A percentile compares a stretch with the other conserved stretches of the same genome.
Evolutionary conservation across 2,888 invertebrate genomes (phyloP).

Genomic region (Glyphotaelius pellucidus): DNA sequence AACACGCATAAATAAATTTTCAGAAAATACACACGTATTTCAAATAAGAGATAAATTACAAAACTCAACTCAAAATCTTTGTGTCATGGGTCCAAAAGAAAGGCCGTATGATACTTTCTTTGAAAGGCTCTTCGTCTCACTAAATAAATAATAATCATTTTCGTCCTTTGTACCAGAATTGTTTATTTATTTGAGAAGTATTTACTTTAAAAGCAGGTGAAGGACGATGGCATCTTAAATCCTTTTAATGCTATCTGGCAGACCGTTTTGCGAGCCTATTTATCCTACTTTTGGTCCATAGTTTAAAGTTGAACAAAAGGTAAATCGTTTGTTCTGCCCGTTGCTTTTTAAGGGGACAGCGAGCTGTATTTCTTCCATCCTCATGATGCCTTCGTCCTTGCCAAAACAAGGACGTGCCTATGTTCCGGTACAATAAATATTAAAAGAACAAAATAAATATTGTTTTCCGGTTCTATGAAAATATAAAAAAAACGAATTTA

Average conservation of each 20-base stretch:
- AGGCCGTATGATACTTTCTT: too few relatives aligned
- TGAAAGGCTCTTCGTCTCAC: too few relatives aligned
- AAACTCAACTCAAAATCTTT: too few relatives aligned
- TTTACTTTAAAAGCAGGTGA: not conserved
- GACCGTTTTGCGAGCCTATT: not conserved
- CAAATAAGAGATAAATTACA: too few relatives aligned
- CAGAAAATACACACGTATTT: too few relatives aligned
- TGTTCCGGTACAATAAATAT: not conserved
- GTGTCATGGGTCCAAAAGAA: too few relatives aligned
- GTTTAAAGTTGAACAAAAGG: slow-evolving; percentile 31
- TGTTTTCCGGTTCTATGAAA: not conserved
- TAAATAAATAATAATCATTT: not conserved
- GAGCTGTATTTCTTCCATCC: slow-evolving; percentile 20
- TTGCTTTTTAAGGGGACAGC: slow-evolving; percentile 22
- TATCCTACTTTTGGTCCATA: not conserved
- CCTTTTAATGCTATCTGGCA: not conserved
- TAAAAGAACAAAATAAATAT: not conserved
- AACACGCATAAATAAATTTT: too few relatives aligned
- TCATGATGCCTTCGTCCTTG: not conserved
- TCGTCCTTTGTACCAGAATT: not conserved
- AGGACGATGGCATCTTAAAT: not conserved
- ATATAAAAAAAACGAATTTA: not conserved
- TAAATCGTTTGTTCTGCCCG: slow-evolving; percentile 30
- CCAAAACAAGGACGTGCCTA: slow-evolving; percentile 10
- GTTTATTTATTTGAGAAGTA: not conserved